phyloP scores from a whole-genome alignment of 2,888 invertebrate species.

The Zaprionus bogoriensis region DNA sequence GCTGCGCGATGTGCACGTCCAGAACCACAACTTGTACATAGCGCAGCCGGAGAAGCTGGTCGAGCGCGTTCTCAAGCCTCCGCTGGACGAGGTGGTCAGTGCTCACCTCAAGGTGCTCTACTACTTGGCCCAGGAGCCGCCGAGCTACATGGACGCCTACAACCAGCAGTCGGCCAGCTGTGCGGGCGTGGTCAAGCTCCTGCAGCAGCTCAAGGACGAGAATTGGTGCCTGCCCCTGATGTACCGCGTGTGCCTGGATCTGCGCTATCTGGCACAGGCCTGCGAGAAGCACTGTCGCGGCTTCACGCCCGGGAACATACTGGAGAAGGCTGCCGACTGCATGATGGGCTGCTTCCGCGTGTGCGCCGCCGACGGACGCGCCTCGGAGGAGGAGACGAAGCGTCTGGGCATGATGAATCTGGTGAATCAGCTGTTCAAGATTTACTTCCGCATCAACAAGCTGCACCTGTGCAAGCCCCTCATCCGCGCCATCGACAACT shows the following conservation, averaged over 20 bases:
- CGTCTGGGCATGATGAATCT: conserved; percentile 97
- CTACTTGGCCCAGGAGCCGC: conserved; percentile 79
- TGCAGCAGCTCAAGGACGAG: conserved; percentile 95
- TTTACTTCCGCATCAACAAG: conserved; percentile 95
- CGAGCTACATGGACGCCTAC: conserved; percentile 88
- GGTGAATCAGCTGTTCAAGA: conserved; percentile 98
- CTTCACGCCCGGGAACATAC: conserved; percentile 82
- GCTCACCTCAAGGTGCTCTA: conserved; percentile 89
- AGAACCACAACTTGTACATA: conserved; percentile 87
- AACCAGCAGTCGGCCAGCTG: conserved; percentile 90
- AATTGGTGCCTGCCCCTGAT: conserved; percentile 98
- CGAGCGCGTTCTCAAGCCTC: conserved; percentile 87
- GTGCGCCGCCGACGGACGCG: conserved; percentile 92
- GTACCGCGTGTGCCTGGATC: conserved; percentile 94
- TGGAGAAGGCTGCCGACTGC: conserved; percentile 97
- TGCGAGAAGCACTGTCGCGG: conserved; percentile 86
- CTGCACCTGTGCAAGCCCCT: conserved; percentile 95
- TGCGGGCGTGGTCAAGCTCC: conserved; percentile 90
- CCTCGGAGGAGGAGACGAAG: conserved; percentile 95
- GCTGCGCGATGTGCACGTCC: conserved; percentile 88
- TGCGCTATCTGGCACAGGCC: conserved; percentile 91
- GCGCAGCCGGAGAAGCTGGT: conserved; percentile 89
- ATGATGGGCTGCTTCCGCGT: conserved; percentile 96
- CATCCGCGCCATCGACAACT: conserved; percentile 97
- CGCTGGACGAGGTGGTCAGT: conserved; percentile 89